These are phyloP conservation scores for Epizoanthus rinbou DNA, from an alignment of 92 coral and sea anemone species.

Conservation along the genomic window DNA sequence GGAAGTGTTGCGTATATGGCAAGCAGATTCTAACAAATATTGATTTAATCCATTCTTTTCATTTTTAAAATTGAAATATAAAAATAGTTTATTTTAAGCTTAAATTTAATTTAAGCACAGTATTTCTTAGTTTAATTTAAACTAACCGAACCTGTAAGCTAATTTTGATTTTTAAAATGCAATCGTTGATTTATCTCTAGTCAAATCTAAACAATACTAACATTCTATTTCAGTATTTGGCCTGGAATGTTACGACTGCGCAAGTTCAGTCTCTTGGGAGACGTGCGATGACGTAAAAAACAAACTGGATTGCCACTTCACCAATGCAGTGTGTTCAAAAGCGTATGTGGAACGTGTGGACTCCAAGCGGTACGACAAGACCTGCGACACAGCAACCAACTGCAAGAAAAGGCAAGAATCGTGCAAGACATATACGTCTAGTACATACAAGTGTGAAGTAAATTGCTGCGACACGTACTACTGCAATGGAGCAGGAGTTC, in stretches of 20 bases:
- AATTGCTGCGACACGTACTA: neutral
- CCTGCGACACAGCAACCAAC: neutral
- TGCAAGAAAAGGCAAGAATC: neutral
- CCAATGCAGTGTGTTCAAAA: neutral
- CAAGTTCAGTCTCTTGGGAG: constrained; percentile 9
- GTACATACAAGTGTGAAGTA: neutral
- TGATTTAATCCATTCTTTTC: no score
- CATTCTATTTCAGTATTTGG: neutral
- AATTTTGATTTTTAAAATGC: no score
- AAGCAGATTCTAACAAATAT: no score
- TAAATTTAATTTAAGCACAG: no score
- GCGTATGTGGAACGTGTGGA: neutral
- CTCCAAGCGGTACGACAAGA: neutral
- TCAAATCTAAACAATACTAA: no score
- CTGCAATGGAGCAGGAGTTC: no score
- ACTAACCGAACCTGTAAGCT: no score
- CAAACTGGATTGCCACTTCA: neutral
- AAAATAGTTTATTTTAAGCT: no score
- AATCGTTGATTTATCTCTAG: no score
- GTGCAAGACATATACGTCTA: neutral
- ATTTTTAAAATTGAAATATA: no score
- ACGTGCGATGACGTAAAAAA: constrained; percentile 1
- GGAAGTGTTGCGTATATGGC: no score
- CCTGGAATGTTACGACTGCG: constrained; percentile 19
- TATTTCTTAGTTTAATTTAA: no score